Percentiles rank a stretch among this genome's conserved stretches.
phyloP scores from a whole-genome alignment of 2,797 vertebrate genomes.

The Hypotaenidia okinawae region DNA sequence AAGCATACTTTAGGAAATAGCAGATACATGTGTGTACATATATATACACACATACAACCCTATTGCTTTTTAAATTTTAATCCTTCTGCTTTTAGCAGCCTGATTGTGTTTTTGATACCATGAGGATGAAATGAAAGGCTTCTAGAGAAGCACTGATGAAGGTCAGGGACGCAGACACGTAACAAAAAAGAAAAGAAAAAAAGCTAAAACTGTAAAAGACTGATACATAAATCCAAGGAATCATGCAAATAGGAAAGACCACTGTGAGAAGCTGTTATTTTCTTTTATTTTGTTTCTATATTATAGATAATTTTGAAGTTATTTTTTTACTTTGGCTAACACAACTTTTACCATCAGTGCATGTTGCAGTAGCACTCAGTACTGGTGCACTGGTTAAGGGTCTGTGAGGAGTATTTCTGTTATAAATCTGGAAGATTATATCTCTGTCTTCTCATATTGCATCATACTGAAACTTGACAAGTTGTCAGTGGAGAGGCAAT shows the following conservation, averaged over 20 bases:
- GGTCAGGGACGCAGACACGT: background rate
- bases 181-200: background rate
- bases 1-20: background rate
- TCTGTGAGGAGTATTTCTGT: background rate
- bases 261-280: background rate
- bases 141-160: background rate
- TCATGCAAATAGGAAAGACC: background rate
- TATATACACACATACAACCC: fast-evolving
- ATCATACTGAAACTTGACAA: constrained; percentile 35
- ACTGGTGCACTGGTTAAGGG: background rate
- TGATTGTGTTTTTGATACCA: background rate
- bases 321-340: background rate
- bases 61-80: background rate
- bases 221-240: background rate
- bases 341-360: background rate
- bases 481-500: constrained; percentile 57
- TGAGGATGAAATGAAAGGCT: background rate
- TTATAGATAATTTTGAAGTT: background rate
- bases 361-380: background rate
- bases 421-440: background rate
- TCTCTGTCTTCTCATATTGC: background rate
- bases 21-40: fast-evolving
- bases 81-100: background rate
- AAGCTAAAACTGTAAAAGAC: background rate
- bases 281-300: background rate